Evolutionary conservation across 1,140 invertebrate genomes (phyloP).

Genomic region (Chironomus striatipennis): DNA sequence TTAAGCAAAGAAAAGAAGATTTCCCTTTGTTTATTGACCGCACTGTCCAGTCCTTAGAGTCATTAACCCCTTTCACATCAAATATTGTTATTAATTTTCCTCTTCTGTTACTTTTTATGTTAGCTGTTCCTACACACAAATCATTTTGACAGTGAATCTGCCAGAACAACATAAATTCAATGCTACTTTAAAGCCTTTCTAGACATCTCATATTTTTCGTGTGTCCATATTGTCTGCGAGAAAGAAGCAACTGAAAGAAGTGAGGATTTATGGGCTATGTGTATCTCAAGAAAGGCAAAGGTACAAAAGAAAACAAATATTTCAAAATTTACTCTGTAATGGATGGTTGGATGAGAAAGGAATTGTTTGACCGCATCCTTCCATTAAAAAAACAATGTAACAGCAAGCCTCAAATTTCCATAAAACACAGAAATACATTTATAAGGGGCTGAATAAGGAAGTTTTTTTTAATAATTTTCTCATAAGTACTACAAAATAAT

Average conservation of each 20-base stretch:
- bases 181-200: background rate
- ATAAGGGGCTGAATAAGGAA: no score
- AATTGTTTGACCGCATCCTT: slow-evolving; percentile 2
- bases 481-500: no score
- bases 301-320: background rate
- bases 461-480: no score
- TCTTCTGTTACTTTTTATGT: background rate
- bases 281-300: background rate
- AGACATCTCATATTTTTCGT: background rate
- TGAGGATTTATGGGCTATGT: background rate
- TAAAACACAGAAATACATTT: no score
- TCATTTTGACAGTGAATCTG: slow-evolving; percentile 10
- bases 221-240: background rate
- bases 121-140: background rate
- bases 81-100: background rate
- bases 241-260: background rate
- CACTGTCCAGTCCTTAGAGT: background rate
- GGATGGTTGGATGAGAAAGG: no score
- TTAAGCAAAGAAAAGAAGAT: background rate
- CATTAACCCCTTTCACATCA: background rate
- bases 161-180: background rate
- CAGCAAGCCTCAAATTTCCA: no score
- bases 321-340: no score
- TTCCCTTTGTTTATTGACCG: background rate
- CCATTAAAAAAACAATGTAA: background rate